Evolutionary conservation across 2,797 vertebrate species (phyloP), one percentile per base, ranked within the genome.

Genomic region (Pelochelys cantorii): DNA sequence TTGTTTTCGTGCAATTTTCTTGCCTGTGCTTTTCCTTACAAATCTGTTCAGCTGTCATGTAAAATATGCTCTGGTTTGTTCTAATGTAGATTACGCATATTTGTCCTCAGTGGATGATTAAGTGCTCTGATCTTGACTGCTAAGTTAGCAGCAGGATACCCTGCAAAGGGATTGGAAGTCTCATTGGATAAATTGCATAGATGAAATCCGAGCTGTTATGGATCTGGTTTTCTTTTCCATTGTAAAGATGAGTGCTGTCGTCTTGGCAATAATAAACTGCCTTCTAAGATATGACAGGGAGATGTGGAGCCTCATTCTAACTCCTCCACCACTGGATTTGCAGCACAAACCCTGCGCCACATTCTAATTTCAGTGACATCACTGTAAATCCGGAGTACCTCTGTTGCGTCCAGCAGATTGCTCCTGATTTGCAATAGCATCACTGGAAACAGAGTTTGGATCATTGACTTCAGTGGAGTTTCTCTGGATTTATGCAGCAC

Each of bases 91-190:
- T 95, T 95, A 97, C 74, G 18, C 92, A 79, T 96, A 96, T 96
- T 95, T 94, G 95, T 97, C 96, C 94, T 95, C 89, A 54, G 95
- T 84, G 96, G 93, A 95, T 96, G 97, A 97, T 97, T 96, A 97
- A 97, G 97, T 96, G 95, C 95, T 96, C 96, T 96, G 97, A 97
- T 97, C 96, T 87, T 95, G 94, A 97, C 95, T 97, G 94, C 93
- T 96, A 96, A 92, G 94, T 92, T 94, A 97, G 90, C 97, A 97
- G 96, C 92, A 78, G 97, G 97, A 92, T 96, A 95, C 96, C 94
- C 94, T 29, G 89, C 95, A 86, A 42, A 93, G 84, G 93, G 86
- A 65, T 87, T 85, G 93, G 84, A 89, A 96, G 89, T 79, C 94
- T 96, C 93, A 87, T 89, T 96, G 96, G 96, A 87, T 96, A 95